Evolutionary conservation across 2,888 invertebrate genomes (phyloP), one percentile per base, ranked within the genome.

Genomic region (Xestia xanthographa): DNA sequence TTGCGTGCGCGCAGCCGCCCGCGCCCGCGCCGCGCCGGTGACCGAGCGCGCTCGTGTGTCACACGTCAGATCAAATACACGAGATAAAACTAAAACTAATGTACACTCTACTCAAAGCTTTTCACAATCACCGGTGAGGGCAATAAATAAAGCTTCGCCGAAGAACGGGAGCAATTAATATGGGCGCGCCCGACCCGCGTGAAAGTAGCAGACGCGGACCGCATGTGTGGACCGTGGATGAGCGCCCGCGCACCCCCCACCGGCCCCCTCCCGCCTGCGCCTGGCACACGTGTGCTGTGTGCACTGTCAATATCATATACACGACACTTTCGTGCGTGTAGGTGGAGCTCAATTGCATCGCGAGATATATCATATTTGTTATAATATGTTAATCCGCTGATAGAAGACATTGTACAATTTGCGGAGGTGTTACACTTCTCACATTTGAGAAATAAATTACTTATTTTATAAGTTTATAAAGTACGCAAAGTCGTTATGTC

Each of bases 91-190:
- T 93, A 91, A 95, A 95, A 95, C 95, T 95, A 95, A 95, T 95
- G 95, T 94, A 94, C 94, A 93, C 93, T 94, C 93, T 92, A 93
- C 94, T 95, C 94, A 92, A 92, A 95, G 93, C 94, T 96, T 95
- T 96, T 95, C 95, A 95, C 96, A 95, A 96, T 96, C 95, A 94
- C 93, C 93, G 92, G 93, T 89, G 92, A 92, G 92, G 93, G 95
- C 93, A 95, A 96, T 96, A 96, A 96, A 96, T 96, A 95, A 96
- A 94, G 94, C 95, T 96, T 96, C 95, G 93, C 86, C 94, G 94
- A 95, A 95, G 96, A 96, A 96, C 95, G 95, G 95, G 96, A 96
- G 95, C 96, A 96, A 96, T 96, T 96, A 96, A 95, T 95, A 95
- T 96, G 95, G 96, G 95, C 94, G 96, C 95, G 96, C 92, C 95